Percentiles rank a stretch among this genome's conserved stretches.
Conservation (phyloP, 2,888 invertebrate species). For the Nycteola revayana region DNA sequence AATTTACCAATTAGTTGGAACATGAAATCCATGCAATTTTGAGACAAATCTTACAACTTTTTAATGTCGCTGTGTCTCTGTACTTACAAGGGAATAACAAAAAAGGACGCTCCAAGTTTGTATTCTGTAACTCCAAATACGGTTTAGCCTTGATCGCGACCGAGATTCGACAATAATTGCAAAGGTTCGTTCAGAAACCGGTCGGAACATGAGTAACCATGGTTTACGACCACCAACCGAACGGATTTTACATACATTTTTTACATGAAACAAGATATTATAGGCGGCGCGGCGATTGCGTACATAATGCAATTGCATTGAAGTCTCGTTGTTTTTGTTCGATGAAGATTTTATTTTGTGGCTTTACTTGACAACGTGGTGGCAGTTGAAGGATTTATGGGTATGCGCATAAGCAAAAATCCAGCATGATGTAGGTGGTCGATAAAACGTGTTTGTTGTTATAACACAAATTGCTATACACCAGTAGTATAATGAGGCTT, state of each 20-base stretch:
- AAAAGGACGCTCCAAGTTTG: too few species aligned
- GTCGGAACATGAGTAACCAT: slow-evolving; percentile 55
- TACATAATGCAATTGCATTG: slow-evolving; percentile 44
- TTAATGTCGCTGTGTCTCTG: slow-evolving; percentile 5
- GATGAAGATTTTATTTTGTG: slow-evolving; percentile 11
- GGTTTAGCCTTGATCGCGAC: slow-evolving; percentile 43
- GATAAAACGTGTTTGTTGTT: too few species aligned
- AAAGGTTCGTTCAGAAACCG: slow-evolving; percentile 51
- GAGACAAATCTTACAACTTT: slow-evolving; percentile 12
- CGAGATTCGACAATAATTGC: slow-evolving; percentile 41
- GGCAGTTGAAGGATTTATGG: too few species aligned
- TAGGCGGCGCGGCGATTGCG: slow-evolving; percentile 37
- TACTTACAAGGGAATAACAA: slow-evolving; percentile 17
- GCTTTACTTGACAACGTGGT: slow-evolving; percentile 12
- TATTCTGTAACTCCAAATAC: slow-evolving; percentile 40
- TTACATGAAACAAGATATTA: slow-evolving; percentile 64
- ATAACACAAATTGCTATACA: too few species aligned
- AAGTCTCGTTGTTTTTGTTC: slow-evolving; percentile 26
- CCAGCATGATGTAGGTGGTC: too few species aligned
- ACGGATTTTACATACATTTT: slow-evolving; percentile 40
- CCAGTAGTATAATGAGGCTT: too few species aligned
- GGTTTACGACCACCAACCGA: slow-evolving; percentile 40
- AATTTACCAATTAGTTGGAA: too few species aligned
- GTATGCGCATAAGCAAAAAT: too few species aligned
- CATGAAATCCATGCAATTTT: slow-evolving; percentile 18